Percentiles rank a stretch among this genome's conserved stretches.
These are phyloP conservation scores for Napeogenes inachia DNA, from an alignment of 2,888 invertebrate species.

Conservation along the genomic window DNA sequence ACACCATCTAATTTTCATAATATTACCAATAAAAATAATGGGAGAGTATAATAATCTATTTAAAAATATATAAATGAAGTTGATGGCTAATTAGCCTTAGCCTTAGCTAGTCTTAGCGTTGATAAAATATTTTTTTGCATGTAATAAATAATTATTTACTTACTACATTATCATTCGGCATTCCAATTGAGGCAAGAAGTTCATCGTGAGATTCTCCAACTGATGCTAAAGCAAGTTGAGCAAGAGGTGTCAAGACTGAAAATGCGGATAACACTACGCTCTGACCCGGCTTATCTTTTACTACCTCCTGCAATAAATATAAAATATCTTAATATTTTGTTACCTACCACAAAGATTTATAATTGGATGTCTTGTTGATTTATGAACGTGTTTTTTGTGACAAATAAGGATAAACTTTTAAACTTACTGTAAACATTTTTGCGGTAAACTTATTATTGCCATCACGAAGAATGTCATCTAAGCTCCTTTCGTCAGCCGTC, in stretches of 20 bases:
- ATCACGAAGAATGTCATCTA: slow-evolving; percentile 34
- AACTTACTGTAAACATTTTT: slow-evolving; percentile 56
- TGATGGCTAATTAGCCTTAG: too few relatives aligned
- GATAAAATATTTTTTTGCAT: neutral
- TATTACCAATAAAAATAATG: too few relatives aligned
- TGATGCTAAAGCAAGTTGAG: slow-evolving; percentile 55
- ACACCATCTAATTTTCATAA: too few relatives aligned
- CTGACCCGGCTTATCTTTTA: slow-evolving; percentile 40
- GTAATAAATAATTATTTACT: slow-evolving; percentile 20
- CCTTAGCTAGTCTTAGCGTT: neutral
- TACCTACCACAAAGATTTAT: too few relatives aligned
- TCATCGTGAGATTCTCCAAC: slow-evolving; percentile 57
- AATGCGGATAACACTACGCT: slow-evolving; percentile 66
- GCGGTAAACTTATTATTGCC: slow-evolving; percentile 51
- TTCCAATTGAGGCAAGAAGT: slow-evolving; percentile 47
- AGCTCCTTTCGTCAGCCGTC: slow-evolving; percentile 36
- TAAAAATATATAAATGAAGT: too few relatives aligned
- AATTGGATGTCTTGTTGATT: too few relatives aligned
- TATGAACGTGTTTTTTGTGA: too few relatives aligned
- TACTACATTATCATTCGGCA: slow-evolving; percentile 51
- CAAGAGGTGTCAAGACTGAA: slow-evolving; percentile 63
- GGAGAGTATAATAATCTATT: too few relatives aligned
- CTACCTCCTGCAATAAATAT: slow-evolving; percentile 46
- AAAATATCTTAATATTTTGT: too few relatives aligned
- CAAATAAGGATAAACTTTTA: neutral